phyloP scores from a whole-genome alignment of 2,797 vertebrate genomes.

The Bradypodion ventrale region DNA sequence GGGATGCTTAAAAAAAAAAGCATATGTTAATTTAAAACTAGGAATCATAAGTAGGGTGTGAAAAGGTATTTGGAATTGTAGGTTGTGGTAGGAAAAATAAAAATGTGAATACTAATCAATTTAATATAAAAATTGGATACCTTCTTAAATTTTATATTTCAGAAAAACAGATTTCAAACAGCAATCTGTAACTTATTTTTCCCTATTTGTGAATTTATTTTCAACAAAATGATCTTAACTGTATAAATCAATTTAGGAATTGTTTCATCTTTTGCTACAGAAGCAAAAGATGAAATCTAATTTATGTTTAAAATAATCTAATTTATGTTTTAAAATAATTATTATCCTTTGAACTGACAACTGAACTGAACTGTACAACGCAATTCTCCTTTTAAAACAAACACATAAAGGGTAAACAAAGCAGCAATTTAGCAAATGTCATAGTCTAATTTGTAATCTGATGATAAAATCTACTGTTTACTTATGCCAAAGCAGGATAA shows the following conservation, averaged over 20 bases:
- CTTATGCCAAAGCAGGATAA: constrained; percentile 54
- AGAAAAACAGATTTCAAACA: neutral
- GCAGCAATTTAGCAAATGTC: constrained; percentile 51
- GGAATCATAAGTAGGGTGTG: constrained; percentile 48
- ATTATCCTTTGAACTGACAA: constrained; percentile 65
- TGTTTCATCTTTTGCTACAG: constrained; percentile 58
- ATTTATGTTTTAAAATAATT: constrained; percentile 67
- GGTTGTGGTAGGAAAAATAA: constrained; percentile 55
- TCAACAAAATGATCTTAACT: constrained; percentile 32
- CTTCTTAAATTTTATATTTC: constrained; percentile 5
- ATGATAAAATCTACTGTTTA: constrained; percentile 64
- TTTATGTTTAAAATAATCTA: constrained; percentile 65
- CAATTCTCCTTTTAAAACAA: constrained; percentile 61
- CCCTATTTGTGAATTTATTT: constrained; percentile 43
- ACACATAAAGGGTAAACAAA: constrained; percentile 67
- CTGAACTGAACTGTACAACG: neutral
- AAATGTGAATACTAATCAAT: constrained; percentile 48
- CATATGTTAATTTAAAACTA: constrained; percentile 58
- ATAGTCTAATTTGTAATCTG: constrained; percentile 64
- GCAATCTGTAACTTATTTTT: neutral
- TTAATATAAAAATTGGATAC: constrained; percentile 44
- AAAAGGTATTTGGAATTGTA: constrained; percentile 59
- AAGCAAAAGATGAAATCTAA: too few species aligned
- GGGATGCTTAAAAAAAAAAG: constrained; percentile 42
- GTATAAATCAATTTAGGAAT: constrained; percentile 55